Evolutionary conservation across 2,797 vertebrate species (phyloP), one percentile per base, ranked within the genome.

Genomic region (Bradypodion ventrale): DNA sequence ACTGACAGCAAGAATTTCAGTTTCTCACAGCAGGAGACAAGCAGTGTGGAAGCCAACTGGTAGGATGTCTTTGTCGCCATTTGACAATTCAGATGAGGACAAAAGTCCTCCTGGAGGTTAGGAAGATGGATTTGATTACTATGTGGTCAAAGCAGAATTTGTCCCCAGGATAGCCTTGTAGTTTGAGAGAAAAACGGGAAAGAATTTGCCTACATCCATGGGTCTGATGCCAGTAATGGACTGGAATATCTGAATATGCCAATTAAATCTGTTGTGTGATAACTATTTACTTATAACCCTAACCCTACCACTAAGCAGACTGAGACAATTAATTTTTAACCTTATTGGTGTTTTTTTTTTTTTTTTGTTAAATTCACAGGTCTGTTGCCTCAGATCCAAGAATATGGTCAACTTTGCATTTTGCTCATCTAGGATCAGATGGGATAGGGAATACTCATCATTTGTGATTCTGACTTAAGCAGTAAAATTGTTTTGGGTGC

Each of bases 1-100:
- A 93, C 80, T 0, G 65, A 94, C 84, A 92, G 90, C 84, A 90
- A 84, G 86, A 89, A 93, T 90, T 94, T 94, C 91, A 94, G 35
- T 93, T 94, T 89, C 90, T 91, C 89, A 85, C 87, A 92, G 86
- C 83, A 88, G 92, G 88, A 92, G 81, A 85, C 80, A 87, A 87
- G 88, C 82, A 94, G 86, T 68, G 87, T 90, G 86, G 90, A 94
- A 93, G 89, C 91, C 87, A 90, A 94, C 82, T 90, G 72, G 6
- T 88, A 82, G 83, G 80, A 59, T 91, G 72, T 87, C 89, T 89
- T 92, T 91, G 84, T 90, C 89, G 90, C 85, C 75, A 52, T 72
- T 90, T 92, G 92, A 90, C 90, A 92, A 90, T 90, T 91, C 87
- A 19, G 0, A 80, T 44, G 85, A 83, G 90, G 81, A 87, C 86